Conservation (phyloP, 2,888 invertebrate genomes). For the Epicampocera succincta region DNA sequence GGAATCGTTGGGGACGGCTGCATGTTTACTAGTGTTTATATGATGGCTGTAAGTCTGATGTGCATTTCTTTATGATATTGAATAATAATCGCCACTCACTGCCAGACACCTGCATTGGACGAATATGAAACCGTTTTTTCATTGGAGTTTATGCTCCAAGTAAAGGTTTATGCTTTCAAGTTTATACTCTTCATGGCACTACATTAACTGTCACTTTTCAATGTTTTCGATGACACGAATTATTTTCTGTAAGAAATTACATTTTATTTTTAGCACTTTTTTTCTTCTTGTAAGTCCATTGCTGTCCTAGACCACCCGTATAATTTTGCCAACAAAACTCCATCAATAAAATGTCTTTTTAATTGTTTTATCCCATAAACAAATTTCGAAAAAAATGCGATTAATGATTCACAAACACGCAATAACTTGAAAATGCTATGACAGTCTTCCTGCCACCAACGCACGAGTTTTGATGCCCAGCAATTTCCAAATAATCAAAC, state of each 20-base stretch:
- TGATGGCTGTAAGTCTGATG: constrained; percentile 28
- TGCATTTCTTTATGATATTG: constrained; percentile 24
- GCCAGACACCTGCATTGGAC: too few relatives aligned
- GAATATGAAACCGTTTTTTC: too few relatives aligned
- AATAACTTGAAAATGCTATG: constrained; percentile 55
- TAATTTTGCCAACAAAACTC: constrained; percentile 38
- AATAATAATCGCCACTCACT: constrained; percentile 7
- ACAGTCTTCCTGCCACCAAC: constrained; percentile 48
- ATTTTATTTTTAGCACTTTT: not conserved
- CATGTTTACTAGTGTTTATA: constrained; percentile 11
- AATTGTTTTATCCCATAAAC: constrained; percentile 68
- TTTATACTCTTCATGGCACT: too few relatives aligned
- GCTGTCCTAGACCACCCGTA: constrained; percentile 36
- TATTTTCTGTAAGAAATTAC: not conserved
- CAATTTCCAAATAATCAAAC: constrained; percentile 45
- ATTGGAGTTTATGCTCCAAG: too few relatives aligned
- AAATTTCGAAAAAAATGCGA: constrained; percentile 60
- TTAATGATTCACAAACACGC: constrained; percentile 69
- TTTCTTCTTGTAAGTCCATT: not conserved
- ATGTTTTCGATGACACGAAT: not conserved
- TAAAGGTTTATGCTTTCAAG: too few relatives aligned
- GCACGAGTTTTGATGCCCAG: constrained; percentile 39
- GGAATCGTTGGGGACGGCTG: not conserved
- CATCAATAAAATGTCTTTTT: constrained; percentile 66
- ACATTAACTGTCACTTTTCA: not conserved